Evolutionary conservation across 2,113 vertebrate genomes (phyloP), one percentile per base, ranked within the genome.

Genomic region (Campylomormyrus tamandua): DNA sequence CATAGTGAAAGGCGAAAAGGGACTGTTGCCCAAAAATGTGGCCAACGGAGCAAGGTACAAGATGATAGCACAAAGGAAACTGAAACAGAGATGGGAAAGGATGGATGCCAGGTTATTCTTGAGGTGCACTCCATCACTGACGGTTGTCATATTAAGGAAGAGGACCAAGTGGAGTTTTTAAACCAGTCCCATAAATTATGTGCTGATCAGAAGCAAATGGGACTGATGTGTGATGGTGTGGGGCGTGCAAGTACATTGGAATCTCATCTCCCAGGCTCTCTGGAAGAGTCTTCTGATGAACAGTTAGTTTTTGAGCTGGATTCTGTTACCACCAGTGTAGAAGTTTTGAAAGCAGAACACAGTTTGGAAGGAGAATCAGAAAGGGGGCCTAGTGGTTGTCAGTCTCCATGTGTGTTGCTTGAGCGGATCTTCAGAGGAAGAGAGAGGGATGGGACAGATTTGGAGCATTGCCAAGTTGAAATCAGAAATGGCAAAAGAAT

Each of bases 91-190:
- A 91, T 92, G n/a, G 93, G 91, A 50, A 89, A 91, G 42, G 91
- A 93, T 45, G 95, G 95, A 70, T 96, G 95, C 89, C 93, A 91
- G 56, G 89, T 95, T 42, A 89, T 95, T 87, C 94, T 93, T 24
- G 93, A 96, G 92, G 91, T 92, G 58, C 88, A 89, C 86, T 74
- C 92, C 1, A 15, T 91, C 27, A 46, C 90, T 3, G 91, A 91
- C 52, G 92, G 91, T 91, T 91, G 90, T 53, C 93, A 94, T 89
- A 88, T 90, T 5, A 88, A 89, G 35, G 88, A 91, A 1, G 77
- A 92, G 24, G 87, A 94, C 45, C 56, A 24, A 19, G 62, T 87
- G 27, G 89, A 90, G 46, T 42, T 80, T 9, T 74, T 35, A 5
- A 70, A 52, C 13, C 62, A 5, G 13, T 87, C 85, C 84, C 84